Evolutionary conservation across 2,797 vertebrate genomes (phyloP).

Genomic region (Antennarius maculatus): DNA sequence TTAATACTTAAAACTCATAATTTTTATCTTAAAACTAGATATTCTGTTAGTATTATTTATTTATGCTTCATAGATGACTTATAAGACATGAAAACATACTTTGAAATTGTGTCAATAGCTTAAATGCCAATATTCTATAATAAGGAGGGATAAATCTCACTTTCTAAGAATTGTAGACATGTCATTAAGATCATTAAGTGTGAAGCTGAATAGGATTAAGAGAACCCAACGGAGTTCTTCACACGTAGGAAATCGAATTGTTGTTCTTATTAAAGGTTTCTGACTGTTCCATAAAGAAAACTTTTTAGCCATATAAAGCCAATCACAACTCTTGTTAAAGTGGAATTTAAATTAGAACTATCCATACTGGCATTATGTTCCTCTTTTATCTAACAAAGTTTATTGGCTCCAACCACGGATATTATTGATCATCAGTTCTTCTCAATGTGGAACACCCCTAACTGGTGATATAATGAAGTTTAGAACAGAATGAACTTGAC

Average conservation of each 20-base stretch:
- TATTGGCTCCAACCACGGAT: not conserved
- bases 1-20: too few relatives aligned
- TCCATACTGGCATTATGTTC: not conserved
- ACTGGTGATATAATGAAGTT: conserved; percentile 6
- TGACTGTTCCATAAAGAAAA: not conserved
- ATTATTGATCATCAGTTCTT: not conserved
- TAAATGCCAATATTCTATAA: not conserved
- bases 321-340: not conserved
- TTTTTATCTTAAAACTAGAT: not conserved
- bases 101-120: not conserved
- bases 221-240: not conserved
- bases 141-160: not conserved
- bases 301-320: conserved; percentile 18
- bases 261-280: not conserved
- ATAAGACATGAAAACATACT: not conserved
- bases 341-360: not conserved
- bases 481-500: not conserved
- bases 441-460: not conserved
- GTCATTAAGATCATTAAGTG: not conserved
- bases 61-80: not conserved
- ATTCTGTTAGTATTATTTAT: not conserved
- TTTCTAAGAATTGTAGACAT: not conserved
- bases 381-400: not conserved
- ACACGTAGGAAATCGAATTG: not conserved
- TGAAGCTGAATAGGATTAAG: too few relatives aligned